phyloP scores from a whole-genome alignment of 2,888 invertebrate genomes.

The Cheiracanthium punctorium region DNA sequence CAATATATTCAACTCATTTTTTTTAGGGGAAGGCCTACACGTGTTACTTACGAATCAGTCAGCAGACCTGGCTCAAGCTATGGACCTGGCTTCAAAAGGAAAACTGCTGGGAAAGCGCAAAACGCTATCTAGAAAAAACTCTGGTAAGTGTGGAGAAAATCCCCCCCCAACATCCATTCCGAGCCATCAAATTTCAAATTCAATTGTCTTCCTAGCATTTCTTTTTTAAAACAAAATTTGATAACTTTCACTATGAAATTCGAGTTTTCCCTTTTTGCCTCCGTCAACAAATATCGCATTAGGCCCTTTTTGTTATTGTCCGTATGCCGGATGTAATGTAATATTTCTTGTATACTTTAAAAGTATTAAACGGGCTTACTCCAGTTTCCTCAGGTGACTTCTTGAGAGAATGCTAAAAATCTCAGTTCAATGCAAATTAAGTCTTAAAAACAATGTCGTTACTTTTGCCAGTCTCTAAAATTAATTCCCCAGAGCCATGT shows the following conservation, averaged over 20 bases:
- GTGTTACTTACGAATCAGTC: conserved; percentile 88
- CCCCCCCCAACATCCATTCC: not conserved
- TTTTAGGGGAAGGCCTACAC: conserved; percentile 84
- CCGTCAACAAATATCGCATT: conserved; percentile 20
- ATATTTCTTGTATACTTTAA: not conserved
- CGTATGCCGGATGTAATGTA: conserved; percentile 19
- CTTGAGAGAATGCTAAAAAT: not conserved
- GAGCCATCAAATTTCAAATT: conserved; percentile 42
- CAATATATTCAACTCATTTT: too few species aligned
- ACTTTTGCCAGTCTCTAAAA: too few species aligned
- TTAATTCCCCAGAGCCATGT: too few species aligned
- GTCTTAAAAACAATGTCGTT: too few species aligned
- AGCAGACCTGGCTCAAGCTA: conserved; percentile 82
- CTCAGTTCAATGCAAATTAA: too few species aligned
- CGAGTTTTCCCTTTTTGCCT: conserved; percentile 13
- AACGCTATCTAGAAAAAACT: conserved; percentile 70
- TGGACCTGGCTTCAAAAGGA: conserved; percentile 82
- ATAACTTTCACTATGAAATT: conserved; percentile 17
- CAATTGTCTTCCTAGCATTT: conserved; percentile 23
- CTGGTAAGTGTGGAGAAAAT: conserved; percentile 53
- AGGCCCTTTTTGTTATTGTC: conserved; percentile 11
- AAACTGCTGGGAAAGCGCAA: conserved; percentile 77
- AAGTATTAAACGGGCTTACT: conserved; percentile 7
- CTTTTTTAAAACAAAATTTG: conserved; percentile 31
- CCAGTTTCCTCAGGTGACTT: conserved; percentile 23